Evolutionary conservation across 2,797 vertebrate species (phyloP).

Genomic region (Dicrostonyx torquatus): DNA sequence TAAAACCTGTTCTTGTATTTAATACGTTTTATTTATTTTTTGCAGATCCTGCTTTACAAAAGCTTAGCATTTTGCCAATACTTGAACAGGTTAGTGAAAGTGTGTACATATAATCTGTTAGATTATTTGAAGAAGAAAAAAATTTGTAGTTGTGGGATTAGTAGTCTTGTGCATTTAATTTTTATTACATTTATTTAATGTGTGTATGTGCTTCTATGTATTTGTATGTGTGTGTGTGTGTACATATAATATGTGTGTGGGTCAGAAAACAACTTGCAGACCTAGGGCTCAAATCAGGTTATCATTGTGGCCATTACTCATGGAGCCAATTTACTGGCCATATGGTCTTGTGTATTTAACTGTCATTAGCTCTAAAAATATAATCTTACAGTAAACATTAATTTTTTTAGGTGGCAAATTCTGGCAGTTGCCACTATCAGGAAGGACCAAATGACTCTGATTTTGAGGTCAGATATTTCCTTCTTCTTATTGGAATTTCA

Average conservation of each 20-base stretch:
- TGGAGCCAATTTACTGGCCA: neutral
- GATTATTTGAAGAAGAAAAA: conserved; percentile 53
- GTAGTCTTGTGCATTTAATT: neutral
- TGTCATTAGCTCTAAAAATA: conserved; percentile 59
- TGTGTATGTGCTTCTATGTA: neutral
- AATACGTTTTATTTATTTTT: conserved; percentile 76
- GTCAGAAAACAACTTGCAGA: neutral
- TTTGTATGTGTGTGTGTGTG: neutral
- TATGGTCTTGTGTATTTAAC: conserved; percentile 6
- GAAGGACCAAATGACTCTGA: conserved; percentile 71
- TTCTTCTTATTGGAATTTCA: conserved; percentile 34
- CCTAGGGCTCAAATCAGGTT: neutral
- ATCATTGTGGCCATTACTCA: neutral
- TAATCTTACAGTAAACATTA: conserved; percentile 28
- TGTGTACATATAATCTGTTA: conserved; percentile 43
- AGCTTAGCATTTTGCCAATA: conserved; percentile 81
- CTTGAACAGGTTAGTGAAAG: conserved; percentile 85
- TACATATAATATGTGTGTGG: neutral
- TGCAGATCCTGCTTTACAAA: conserved; percentile 84
- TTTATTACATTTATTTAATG: neutral
- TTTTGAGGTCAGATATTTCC: conserved; percentile 75
- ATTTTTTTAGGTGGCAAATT: conserved; percentile 74
- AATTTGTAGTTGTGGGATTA: conserved; percentile 39
- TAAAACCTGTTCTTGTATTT: conserved; percentile 65
- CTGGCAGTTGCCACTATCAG: conserved; percentile 63